A percentile compares a stretch with the other conserved stretches of the same genome.
These are phyloP conservation scores for Leptodactylus fallax DNA, from an alignment of 2,797 vertebrate genomes.

Conservation along the genomic window DNA sequence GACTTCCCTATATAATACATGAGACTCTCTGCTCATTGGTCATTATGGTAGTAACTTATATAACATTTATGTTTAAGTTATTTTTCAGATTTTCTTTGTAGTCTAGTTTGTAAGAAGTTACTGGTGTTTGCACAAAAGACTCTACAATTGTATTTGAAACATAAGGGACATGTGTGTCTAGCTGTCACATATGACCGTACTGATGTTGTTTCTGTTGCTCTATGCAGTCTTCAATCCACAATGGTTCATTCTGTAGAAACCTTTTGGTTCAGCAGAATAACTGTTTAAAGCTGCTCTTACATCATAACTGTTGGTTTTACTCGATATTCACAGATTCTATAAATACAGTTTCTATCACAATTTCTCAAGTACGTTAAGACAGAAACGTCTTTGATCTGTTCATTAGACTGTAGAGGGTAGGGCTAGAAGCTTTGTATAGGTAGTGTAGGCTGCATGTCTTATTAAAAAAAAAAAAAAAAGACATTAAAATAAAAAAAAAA, in stretches of 20 bases:
- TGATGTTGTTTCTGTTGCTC: slow-evolving; percentile 5
- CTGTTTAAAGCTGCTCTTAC: slow-evolving; percentile 11
- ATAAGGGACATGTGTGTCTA: background rate
- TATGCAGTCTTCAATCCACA: slow-evolving; percentile 18
- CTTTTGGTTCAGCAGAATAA: background rate
- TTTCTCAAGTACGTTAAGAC: background rate
- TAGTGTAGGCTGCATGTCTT: slow-evolving; percentile 16
- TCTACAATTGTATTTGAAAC: slow-evolving; percentile 3
- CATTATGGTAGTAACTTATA: background rate
- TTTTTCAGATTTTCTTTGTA: slow-evolving; percentile 9
- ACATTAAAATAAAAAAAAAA: background rate
- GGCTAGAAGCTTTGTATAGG: background rate
- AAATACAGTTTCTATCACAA: background rate
- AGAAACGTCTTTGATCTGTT: background rate
- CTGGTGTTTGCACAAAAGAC: slow-evolving; percentile 18
- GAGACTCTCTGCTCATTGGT: background rate
- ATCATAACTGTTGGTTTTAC: background rate
- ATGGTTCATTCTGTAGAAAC: background rate
- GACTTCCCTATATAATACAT: background rate
- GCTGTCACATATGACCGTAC: background rate
- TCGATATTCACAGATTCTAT: background rate
- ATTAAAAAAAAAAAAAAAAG: background rate
- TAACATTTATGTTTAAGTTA: background rate
- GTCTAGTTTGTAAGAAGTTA: background rate
- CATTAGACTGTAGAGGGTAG: background rate